phyloP scores from a whole-genome alignment of 2,797 vertebrate species.

The Myotis myotis region DNA sequence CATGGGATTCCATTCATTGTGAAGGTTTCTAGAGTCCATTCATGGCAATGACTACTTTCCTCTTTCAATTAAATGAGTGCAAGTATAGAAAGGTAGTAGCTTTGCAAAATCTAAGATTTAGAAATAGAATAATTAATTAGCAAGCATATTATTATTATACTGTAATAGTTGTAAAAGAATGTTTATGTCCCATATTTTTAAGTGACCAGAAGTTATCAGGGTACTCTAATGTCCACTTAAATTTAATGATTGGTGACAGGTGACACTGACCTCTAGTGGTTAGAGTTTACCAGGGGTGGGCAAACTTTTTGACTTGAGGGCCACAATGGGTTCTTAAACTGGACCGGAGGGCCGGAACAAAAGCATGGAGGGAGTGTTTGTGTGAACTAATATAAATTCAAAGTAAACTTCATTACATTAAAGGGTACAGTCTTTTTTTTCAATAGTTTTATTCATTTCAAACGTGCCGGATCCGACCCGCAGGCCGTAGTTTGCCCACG shows the following conservation, averaged over 20 bases:
- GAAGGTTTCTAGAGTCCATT: background rate
- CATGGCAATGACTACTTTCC: background rate
- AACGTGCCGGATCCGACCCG: no score
- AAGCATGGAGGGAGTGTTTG: no score
- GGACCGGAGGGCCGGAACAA: no score
- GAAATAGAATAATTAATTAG: background rate
- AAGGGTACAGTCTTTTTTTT: no score
- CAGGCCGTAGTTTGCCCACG: no score
- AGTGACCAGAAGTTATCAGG: background rate
- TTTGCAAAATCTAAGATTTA: constrained; percentile 23
- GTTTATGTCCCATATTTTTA: constrained; percentile 15
- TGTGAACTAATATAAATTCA: no score
- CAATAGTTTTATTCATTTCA: no score
- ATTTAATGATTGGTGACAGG: constrained; percentile 28
- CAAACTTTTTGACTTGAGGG: no score
- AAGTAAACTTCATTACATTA: no score
- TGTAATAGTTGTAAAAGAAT: background rate
- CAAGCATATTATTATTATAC: background rate
- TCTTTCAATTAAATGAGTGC: background rate
- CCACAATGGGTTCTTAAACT: no score
- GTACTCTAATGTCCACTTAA: background rate
- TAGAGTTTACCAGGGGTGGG: background rate
- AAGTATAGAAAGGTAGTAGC: background rate
- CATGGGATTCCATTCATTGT: background rate
- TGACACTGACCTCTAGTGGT: constrained; percentile 74